A percentile compares a stretch with the other conserved stretches of the same genome.
Conservation (phyloP, 2,888 invertebrate genomes). For the Nezara viridula region DNA sequence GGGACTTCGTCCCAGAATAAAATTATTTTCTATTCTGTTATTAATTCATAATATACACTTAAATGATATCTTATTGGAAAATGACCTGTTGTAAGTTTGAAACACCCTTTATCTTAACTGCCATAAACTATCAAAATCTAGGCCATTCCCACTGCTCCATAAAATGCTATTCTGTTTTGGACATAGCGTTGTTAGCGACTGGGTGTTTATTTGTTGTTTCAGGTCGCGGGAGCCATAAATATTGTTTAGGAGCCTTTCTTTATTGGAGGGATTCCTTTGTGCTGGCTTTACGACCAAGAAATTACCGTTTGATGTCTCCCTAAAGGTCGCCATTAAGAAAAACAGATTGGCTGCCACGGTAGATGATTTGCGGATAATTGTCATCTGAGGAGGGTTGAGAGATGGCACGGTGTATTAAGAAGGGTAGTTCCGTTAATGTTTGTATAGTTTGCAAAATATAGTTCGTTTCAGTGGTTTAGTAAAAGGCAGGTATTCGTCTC, state of each 20-base stretch:
- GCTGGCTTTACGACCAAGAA: slow-evolving; percentile 2
- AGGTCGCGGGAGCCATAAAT: not conserved
- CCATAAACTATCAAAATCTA: not conserved
- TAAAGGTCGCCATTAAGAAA: slow-evolving; percentile 27
- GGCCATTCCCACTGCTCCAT: slow-evolving; percentile 9
- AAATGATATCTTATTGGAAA: not conserved
- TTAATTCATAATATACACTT: no score
- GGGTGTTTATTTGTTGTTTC: slow-evolving; percentile 41
- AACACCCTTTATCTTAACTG: not conserved
- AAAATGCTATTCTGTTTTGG: slow-evolving; percentile 18
- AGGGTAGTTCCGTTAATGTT: no score
- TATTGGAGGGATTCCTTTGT: slow-evolving; percentile 5
- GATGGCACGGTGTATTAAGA: no score
- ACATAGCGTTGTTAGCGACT: not conserved
- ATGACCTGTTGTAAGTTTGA: not conserved
- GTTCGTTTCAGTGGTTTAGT: no score
- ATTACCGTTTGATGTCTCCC: slow-evolving; percentile 7
- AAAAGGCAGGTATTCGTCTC: no score
- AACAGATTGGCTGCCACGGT: not conserved
- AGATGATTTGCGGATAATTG: not conserved
- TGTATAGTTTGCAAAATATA: no score
- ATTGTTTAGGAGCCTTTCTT: slow-evolving; percentile 1
- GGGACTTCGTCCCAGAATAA: no score
- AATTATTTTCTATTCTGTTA: no score
- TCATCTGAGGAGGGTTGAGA: not conserved